Conservation (phyloP, 37 sponge, comb jelly and placozoan genomes). For the Aphrocallistes beatrix region DNA sequence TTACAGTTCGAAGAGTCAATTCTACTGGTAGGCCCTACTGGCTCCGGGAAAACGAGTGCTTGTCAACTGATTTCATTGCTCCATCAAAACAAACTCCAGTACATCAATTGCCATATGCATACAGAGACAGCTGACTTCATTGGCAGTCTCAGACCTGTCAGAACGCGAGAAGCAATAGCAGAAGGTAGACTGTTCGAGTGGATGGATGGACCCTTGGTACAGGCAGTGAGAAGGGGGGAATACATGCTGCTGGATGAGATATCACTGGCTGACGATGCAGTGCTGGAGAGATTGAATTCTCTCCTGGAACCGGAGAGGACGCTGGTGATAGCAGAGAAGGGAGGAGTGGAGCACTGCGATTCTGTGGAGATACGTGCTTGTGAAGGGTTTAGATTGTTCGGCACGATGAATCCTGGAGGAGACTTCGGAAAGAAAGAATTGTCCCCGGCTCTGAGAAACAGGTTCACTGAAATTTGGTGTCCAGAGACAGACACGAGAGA, state of each 20-base stretch:
- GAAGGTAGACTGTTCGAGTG: constrained; percentile 84
- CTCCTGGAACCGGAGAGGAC: constrained; percentile 83
- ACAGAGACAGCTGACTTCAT: constrained; percentile 97
- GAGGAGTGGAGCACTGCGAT: constrained; percentile 24
- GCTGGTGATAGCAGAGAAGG: constrained; percentile 77
- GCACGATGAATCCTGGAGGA: constrained; percentile 99
- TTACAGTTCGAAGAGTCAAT: constrained; percentile 81
- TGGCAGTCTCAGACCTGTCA: constrained; percentile 80
- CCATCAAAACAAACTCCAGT: constrained; percentile 32
- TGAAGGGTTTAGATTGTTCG: constrained; percentile 59
- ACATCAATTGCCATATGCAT: constrained; percentile 95
- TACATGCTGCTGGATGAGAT: constrained; percentile 90
- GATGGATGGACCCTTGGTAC: constrained; percentile 82
- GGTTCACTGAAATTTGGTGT: constrained; percentile 98
- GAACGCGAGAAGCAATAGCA: constrained; percentile 23
- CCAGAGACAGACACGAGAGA: constrained; percentile 16
- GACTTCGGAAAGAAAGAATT: constrained; percentile 99
- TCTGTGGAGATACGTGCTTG: constrained; percentile 50
- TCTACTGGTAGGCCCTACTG: constrained; percentile 82
- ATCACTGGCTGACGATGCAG: constrained; percentile 98
- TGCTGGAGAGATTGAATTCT: constrained; percentile 90
- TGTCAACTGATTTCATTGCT: constrained; percentile 63
- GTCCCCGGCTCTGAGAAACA: constrained; percentile 88
- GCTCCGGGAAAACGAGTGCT: constrained; percentile 94
- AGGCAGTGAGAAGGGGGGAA: constrained; percentile 66